Evolutionary conservation across 2,888 invertebrate species (phyloP).

Genomic region (Xestia sexstrigata): DNA sequence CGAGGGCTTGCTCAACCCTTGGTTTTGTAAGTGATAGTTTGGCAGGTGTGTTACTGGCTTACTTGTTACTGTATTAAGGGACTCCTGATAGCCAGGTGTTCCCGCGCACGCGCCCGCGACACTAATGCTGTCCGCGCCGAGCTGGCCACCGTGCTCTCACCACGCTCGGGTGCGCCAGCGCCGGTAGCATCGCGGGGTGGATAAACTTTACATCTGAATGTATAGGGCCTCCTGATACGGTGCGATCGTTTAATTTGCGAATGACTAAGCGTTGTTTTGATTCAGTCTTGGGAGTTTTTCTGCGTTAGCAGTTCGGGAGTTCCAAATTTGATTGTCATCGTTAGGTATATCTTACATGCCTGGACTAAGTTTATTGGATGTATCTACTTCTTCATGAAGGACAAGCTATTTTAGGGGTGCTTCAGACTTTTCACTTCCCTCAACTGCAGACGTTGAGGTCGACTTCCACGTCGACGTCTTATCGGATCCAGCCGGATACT

Average conservation of each 20-base stretch:
- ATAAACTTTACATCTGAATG: constrained; percentile 77
- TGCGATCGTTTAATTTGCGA: constrained; percentile 56
- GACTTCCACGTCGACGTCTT: background rate
- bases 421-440: background rate
- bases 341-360: background rate
- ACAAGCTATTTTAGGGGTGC: background rate
- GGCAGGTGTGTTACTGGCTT: constrained; percentile 9
- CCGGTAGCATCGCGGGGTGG: constrained; percentile 82
- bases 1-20: constrained; percentile 8
- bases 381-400: background rate
- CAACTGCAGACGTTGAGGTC: background rate
- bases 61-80: constrained; percentile 15
- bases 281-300: constrained; percentile 36
- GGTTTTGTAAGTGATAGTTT: constrained; percentile 5
- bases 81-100: constrained; percentile 70
- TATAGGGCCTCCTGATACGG: constrained; percentile 66
- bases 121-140: constrained; percentile 76
- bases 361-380: background rate
- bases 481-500: background rate
- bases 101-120: constrained; percentile 78
- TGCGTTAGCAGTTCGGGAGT: background rate
- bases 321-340: background rate
- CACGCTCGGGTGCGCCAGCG: constrained; percentile 77
- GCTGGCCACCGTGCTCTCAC: constrained; percentile 72
- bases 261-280: constrained; percentile 63